phyloP scores from a whole-genome alignment of 2,888 invertebrate species.

The Pasiphila rectangulata region DNA sequence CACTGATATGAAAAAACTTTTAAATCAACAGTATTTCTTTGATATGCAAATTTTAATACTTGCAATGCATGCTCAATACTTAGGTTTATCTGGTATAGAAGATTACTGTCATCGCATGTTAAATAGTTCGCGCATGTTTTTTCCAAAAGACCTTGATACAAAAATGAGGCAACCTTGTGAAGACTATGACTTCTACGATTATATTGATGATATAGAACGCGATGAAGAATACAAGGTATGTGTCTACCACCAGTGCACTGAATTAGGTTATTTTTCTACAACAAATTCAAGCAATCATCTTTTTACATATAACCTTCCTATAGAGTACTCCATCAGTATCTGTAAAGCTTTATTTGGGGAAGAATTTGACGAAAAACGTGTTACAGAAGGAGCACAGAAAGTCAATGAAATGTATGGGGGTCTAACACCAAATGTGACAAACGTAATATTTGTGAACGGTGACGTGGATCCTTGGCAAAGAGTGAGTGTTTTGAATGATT shows the following conservation, averaged over 20 bases:
- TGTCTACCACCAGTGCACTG: constrained; percentile 88
- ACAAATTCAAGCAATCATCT: constrained; percentile 79
- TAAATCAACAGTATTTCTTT: constrained; percentile 62
- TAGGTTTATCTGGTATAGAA: constrained; percentile 45
- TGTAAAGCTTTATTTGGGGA: constrained; percentile 68
- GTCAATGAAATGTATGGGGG: constrained; percentile 77
- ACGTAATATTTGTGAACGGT: constrained; percentile 82
- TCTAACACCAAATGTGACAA: constrained; percentile 66
- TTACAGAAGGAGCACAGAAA: constrained; percentile 57
- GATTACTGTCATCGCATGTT: constrained; percentile 45
- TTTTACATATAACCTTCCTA: constrained; percentile 74
- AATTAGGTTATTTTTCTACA: constrained; percentile 87
- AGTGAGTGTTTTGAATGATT: constrained; percentile 71
- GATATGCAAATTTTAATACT: constrained; percentile 46
- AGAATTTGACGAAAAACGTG: constrained; percentile 51
- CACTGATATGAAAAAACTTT: constrained; percentile 51
- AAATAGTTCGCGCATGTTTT: constrained; percentile 31
- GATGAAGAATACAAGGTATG: constrained; percentile 66
- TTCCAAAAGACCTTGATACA: constrained; percentile 35
- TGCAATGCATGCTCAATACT: constrained; percentile 59
- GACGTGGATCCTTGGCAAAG: constrained; percentile 82
- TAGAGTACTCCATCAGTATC: constrained; percentile 61
- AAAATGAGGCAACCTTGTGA: constrained; percentile 47
- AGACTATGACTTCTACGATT: constrained; percentile 53
- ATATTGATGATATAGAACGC: constrained; percentile 45